These are phyloP conservation scores for Drosophila sturtevanti DNA, from an alignment of 1,140 invertebrate genomes.

Conservation along the genomic window DNA sequence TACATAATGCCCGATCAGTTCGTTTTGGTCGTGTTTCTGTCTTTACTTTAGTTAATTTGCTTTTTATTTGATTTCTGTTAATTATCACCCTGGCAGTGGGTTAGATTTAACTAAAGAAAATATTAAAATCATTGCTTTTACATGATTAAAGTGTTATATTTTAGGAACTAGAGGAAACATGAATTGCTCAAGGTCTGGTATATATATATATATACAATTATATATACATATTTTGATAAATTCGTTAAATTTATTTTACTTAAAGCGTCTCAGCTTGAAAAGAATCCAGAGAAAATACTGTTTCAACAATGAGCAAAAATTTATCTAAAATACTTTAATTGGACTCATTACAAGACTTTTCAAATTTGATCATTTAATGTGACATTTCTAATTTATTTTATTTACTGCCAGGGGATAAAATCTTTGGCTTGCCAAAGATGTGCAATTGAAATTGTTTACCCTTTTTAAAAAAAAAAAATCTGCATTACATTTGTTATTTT, in stretches of 20 bases:
- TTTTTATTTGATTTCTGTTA: constrained; percentile 22
- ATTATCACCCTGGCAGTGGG: neutral
- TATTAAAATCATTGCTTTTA: too few relatives aligned
- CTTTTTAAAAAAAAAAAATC: too few relatives aligned
- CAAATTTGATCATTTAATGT: neutral
- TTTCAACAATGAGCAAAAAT: too few relatives aligned
- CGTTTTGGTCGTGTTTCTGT: constrained; percentile 57
- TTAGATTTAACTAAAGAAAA: too few relatives aligned
- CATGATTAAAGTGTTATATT: too few relatives aligned
- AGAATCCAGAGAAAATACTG: too few relatives aligned
- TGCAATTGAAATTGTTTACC: neutral
- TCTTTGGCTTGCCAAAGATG: neutral
- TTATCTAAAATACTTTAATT: neutral
- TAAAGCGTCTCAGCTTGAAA: too few relatives aligned
- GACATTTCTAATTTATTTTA: neutral
- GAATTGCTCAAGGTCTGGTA: too few relatives aligned
- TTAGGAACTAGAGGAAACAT: too few relatives aligned
- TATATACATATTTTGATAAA: too few relatives aligned
- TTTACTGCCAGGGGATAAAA: neutral
- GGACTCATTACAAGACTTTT: neutral
- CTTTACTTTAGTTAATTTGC: constrained; percentile 17
- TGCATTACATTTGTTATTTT: neutral
- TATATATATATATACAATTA: too few relatives aligned
- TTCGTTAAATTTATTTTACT: too few relatives aligned
- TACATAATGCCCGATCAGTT: constrained; percentile 7